Conservation (phyloP, 2,888 invertebrate species). For the Volucella inflata region DNA sequence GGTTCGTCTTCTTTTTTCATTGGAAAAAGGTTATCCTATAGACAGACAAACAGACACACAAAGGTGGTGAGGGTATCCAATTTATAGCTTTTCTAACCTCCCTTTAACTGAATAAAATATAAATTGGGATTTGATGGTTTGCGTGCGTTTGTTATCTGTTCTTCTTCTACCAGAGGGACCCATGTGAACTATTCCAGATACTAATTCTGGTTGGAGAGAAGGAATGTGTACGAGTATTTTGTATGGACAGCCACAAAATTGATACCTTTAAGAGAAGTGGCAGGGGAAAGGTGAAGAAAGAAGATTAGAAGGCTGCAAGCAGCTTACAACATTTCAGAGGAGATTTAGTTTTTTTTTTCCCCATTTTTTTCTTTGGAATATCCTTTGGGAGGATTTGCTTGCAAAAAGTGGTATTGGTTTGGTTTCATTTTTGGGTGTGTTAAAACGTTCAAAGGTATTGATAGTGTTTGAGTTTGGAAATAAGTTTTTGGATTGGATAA, state of each 20-base stretch:
- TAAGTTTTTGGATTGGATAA: too few species aligned
- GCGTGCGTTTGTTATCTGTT: slow-evolving; percentile 27
- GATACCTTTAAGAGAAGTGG: background rate
- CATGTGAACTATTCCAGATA: slow-evolving; percentile 41
- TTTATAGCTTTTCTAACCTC: slow-evolving; percentile 27
- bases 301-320: slow-evolving; percentile 16
- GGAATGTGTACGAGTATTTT: slow-evolving; percentile 32
- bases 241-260: slow-evolving; percentile 37
- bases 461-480: too few species aligned
- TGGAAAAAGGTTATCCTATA: background rate
- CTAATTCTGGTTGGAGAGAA: slow-evolving; percentile 25
- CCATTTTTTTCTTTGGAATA: background rate
- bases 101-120: slow-evolving; percentile 52
- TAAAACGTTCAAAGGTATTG: too few species aligned
- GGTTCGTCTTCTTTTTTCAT: background rate
- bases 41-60: background rate
- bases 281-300: slow-evolving; percentile 11
- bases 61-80: background rate
- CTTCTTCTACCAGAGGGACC: background rate
- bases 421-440: background rate
- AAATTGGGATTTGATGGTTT: slow-evolving; percentile 55
- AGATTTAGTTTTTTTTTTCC: slow-evolving; percentile 4
- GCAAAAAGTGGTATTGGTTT: background rate
- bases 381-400: slow-evolving; percentile 4
- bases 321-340: slow-evolving; percentile 9